Evolutionary conservation across 2,113 vertebrate species (phyloP).

Genomic region (Barnardius zonarius): DNA sequence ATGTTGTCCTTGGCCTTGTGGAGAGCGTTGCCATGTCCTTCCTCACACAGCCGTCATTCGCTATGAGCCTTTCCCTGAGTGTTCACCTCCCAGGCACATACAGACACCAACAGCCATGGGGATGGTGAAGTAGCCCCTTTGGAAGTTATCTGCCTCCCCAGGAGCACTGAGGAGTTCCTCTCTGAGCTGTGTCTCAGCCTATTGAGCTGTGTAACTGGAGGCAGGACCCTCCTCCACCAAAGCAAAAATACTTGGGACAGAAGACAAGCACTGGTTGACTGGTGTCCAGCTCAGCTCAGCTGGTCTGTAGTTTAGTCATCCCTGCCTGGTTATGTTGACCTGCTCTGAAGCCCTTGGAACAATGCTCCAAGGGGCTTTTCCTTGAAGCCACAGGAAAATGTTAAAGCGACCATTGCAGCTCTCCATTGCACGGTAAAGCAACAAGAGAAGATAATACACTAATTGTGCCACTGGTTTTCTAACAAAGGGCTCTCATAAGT

Average conservation of each 20-base stretch:
- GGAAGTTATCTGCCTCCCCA: neutral
- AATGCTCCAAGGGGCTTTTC: neutral
- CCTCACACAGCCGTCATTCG: neutral
- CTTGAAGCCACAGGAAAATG: neutral
- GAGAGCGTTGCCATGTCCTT: neutral
- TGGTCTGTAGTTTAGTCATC: neutral
- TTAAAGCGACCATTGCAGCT: neutral
- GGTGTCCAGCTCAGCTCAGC: constrained; percentile 9
- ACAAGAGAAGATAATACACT: neutral
- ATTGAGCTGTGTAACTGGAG: neutral
- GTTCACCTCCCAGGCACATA: neutral
- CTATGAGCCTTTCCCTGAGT: neutral
- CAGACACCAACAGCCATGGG: fast-evolving
- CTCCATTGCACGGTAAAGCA: neutral
- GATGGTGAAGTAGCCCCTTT: neutral
- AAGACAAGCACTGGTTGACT: neutral
- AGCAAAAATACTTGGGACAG: neutral
- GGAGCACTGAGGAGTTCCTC: neutral
- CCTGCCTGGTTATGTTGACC: neutral
- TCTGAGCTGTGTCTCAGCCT: neutral
- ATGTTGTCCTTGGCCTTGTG: neutral
- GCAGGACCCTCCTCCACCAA: neutral
- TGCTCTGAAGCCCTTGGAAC: neutral
- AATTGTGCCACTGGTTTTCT: neutral
- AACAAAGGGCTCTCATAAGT: neutral